Evolutionary conservation across 2,113 vertebrate genomes (phyloP), one percentile per base, ranked within the genome.

Genomic region (Leucopsar rothschildi): DNA sequence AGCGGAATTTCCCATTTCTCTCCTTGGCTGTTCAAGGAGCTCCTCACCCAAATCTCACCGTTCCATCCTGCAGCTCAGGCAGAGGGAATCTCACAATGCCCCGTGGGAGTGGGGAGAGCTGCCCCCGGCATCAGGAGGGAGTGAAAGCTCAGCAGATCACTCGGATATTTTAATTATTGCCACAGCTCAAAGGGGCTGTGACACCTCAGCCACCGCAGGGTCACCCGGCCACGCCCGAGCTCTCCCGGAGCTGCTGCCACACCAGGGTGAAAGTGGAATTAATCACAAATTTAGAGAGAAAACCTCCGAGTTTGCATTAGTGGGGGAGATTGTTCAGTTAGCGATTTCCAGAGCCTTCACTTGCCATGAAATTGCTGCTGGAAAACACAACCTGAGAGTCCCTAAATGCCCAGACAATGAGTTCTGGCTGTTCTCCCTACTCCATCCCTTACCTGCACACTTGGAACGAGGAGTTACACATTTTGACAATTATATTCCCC

Each of bases 171-270:
- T 4, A 49, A 40, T 68, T 21, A 27, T 11, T 11, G 1, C 24
- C 10, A 0, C 11, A 27, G 31, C 57, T 69, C 63, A 5, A 3
- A 27, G 5, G n/a, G 59, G 10, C 3, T 31, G 68, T 14, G 82
- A 35, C 65, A 39, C n/a, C 69, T 37, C 33, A 14, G 33, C 39
- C 1, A 1, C 47, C 23, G 1, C 0, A 12, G 16, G 47, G 37
- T 29, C 65, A 40, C 70, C 78, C 21, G 10, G 4, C 33, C 55
- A 2, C 1, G 11, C 33, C 5, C 0, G 2, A 59, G 44, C 57
- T 27, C 56, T 40, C 28, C 6, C 4, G 9, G 52, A 39, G 72
- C 53, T 39, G 27, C 68, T 23, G 56, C 57, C 47, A 7, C 9
- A 12, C 12, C 5, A 2, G 8, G 12, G 9, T 2, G 29, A 56